Conservation (phyloP, 2,888 invertebrate species). For the Oeneis ivallda region DNA sequence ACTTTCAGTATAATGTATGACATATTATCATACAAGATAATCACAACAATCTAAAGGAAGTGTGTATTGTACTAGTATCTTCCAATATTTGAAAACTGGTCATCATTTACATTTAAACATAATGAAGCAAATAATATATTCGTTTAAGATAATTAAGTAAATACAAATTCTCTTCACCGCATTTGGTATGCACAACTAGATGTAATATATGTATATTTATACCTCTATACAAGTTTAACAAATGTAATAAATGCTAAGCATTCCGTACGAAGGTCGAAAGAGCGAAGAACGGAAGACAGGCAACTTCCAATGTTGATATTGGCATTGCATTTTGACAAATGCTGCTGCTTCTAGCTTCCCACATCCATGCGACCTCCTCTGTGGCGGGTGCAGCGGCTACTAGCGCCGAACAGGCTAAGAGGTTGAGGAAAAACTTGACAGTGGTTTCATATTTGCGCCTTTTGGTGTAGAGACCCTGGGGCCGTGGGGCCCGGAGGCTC, state of each 20-base stretch:
- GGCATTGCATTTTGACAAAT: conserved; percentile 3
- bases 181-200: conserved; percentile 6
- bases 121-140: not conserved
- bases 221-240: conserved; percentile 50
- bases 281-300: conserved; percentile 55
- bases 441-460: too few relatives aligned
- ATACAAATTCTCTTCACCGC: not conserved
- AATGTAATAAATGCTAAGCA: conserved; percentile 54
- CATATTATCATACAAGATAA: not conserved
- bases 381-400: too few relatives aligned
- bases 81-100: not conserved
- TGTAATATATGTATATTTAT: too few relatives aligned
- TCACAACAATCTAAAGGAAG: conserved; percentile 7
- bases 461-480: too few relatives aligned
- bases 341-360: too few relatives aligned
- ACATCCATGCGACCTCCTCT: too few relatives aligned
- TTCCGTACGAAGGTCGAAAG: conserved; percentile 61
- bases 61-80: not conserved
- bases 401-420: too few relatives aligned
- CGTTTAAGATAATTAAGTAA: not conserved
- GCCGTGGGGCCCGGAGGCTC: too few relatives aligned
- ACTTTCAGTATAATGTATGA: conserved; percentile 29
- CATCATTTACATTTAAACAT: not conserved
- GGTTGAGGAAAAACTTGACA: too few relatives aligned
- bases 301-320: conserved; percentile 50